Evolutionary conservation across 1,140 invertebrate genomes (phyloP), one percentile per base, ranked within the genome.

Genomic region (Nasonia giraulti): DNA sequence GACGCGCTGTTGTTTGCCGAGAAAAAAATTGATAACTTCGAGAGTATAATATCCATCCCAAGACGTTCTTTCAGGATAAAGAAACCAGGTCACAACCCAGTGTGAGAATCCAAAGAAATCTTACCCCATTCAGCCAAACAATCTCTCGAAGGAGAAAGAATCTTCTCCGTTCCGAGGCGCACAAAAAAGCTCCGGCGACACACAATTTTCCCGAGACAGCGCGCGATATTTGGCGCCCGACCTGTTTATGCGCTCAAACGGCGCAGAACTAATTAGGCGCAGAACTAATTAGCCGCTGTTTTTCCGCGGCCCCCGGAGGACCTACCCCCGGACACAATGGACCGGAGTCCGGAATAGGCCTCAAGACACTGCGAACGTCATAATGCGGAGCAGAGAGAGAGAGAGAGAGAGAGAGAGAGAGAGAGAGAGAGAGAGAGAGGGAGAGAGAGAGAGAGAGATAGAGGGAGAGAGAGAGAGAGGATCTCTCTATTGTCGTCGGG

Each of bases 321-420:
- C 50, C 10, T 20, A 55, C 55, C 55, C 55, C 20, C 55, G 10
- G 89, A 91, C 91, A 92, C 92, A 93, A 93, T 92, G 87, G 90
- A 86, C 88, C 91, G 91, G 91, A 92, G 92, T 90, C 86, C 87
- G 91, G 90, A 92, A 92, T 92, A 92, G 91, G 91, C 91, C 91
- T 91, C 89, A 89, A 92, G 92, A 92, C 90, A 92, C 89, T 62
- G 55, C 91, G 90, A 91, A 90, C 88, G 90, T 89, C 89, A 90
- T 91, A 92, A 91, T 92, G 90, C 89, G 88, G 89, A 92, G 90
- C 6, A 90, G 91, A 78, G 20, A 75, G n/a, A 14, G 47, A 50
- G 47, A 50, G 47, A 50, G 47, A 50, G 14, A 55, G 50, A 55
- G 50, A 55, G 55, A 62, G 55, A 27, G 27, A 27, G 27, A 27